Base-by-base conservation (phyloP, 2,113 vertebrate genomes). In the Melierax canorus region DNA sequence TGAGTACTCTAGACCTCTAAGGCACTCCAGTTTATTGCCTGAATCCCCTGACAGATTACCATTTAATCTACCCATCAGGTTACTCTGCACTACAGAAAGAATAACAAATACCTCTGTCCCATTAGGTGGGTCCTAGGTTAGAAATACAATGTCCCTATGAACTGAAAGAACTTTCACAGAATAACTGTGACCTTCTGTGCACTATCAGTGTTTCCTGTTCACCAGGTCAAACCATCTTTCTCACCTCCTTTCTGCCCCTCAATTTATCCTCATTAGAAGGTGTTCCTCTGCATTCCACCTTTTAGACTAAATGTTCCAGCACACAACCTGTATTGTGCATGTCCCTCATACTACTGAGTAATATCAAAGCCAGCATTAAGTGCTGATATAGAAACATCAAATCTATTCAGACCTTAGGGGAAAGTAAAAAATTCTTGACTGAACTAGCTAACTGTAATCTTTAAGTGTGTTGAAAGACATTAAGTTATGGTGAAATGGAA, bases 291-390 rank as follows among this genome's bases (percentile, higher is more conserved):
- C 51, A 53, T 30, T 80, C 22, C 34, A 73, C 46, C 50, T 59
- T 76, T 30, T 64, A 73, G 50, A 36, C 16, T 48, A 60, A 59
- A 20, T 34, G 22, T 62, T 90, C 23, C 41, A 73, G 59, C 4
- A 6, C 7, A 21, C 15, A 34, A n/a, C 7, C 12, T 51, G 14
- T 39, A 53, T 6, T 23, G 46, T 0, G 0, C 18, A 24, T 2
- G 2, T 43, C 10, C 20, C 18, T 89, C 27, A 30, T 6, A 41
- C 12, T 29, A 45, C 62, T 36, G 8, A 60, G 53, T 30, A 81
- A 43, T 48, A 59, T 1, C 1, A 3, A 83, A 91, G 21, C 22
- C 67, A 79, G 43, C 1, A 2, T 36, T 41, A 71, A 30, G 7
- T n/a, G 29, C 19, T 60, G 39, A 55, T 41, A 77, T 0, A 74